phyloP scores from a whole-genome alignment of 2,113 vertebrate species.

The Phoxinus phoxinus region DNA sequence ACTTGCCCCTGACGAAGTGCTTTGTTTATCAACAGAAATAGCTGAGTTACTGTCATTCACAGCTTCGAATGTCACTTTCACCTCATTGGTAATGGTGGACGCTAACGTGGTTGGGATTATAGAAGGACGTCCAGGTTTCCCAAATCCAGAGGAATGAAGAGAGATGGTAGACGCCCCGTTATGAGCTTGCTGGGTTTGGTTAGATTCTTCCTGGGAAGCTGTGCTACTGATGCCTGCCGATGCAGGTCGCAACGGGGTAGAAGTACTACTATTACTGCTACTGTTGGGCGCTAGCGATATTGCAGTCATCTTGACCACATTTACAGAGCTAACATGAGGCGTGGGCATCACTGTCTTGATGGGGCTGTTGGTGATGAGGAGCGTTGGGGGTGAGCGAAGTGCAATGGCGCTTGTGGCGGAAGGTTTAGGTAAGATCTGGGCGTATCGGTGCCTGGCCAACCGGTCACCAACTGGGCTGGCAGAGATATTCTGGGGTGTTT shows the following conservation, averaged over 20 bases:
- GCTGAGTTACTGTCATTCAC: conserved; percentile 75
- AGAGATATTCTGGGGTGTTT: conserved; percentile 90
- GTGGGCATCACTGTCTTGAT: conserved; percentile 89
- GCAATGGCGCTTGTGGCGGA: conserved; percentile 84
- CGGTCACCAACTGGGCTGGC: conserved; percentile 92
- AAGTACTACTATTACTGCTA: conserved; percentile 59
- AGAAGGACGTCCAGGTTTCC: conserved; percentile 64
- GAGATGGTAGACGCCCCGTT: conserved; percentile 77
- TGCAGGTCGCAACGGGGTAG: conserved; percentile 77
- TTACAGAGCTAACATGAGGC: conserved; percentile 83
- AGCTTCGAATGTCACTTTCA: conserved; percentile 82
- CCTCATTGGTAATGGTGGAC: conserved; percentile 75
- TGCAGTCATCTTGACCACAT: conserved; percentile 90
- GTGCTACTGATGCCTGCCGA: conserved; percentile 70
- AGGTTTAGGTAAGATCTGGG: conserved; percentile 88
- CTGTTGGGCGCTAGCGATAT: conserved; percentile 82
- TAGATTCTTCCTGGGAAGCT: conserved; percentile 77
- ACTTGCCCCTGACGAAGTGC: conserved; percentile 58
- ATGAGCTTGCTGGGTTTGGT: conserved; percentile 78
- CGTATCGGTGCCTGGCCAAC: conserved; percentile 84
- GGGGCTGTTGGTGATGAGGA: conserved; percentile 88
- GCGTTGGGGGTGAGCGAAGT: conserved; percentile 86
- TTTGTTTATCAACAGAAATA: conserved; percentile 65
- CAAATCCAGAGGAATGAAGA: conserved; percentile 77
- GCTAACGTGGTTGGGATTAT: conserved; percentile 65